A percentile compares a stretch with the other conserved stretches of the same genome.
Conservation (phyloP, 2,888 invertebrate species). For the Adelognathus sp. region DNA sequence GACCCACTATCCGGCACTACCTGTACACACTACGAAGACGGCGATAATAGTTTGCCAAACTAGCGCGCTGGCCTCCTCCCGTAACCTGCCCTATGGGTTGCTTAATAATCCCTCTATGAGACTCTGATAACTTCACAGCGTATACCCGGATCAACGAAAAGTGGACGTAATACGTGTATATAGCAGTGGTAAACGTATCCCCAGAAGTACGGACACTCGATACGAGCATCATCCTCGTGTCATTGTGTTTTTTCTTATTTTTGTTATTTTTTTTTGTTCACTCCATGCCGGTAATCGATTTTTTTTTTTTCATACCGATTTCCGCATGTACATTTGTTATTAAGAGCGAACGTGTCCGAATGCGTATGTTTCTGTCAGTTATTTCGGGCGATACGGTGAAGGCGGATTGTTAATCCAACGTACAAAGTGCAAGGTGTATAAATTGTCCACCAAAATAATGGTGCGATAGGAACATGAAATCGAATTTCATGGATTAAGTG, state of each 20-base stretch:
- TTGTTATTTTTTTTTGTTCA: conserved; percentile 13
- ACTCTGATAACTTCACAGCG: conserved; percentile 78
- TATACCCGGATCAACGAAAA: conserved; percentile 63
- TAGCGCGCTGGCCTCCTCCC: conserved; percentile 78
- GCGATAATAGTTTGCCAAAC: conserved; percentile 81
- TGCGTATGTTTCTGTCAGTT: too few species aligned
- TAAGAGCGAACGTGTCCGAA: too few species aligned
- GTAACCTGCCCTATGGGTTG: conserved; percentile 80
- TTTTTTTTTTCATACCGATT: background rate
- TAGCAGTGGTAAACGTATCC: conserved; percentile 28
- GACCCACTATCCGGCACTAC: conserved; percentile 72
- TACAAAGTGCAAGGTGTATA: too few species aligned
- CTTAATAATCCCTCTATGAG: conserved; percentile 80
- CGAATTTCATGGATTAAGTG: too few species aligned
- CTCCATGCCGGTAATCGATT: too few species aligned
- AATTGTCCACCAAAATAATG: too few species aligned
- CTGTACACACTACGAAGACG: conserved; percentile 78
- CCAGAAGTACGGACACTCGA: conserved; percentile 33
- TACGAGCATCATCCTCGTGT: conserved; percentile 8
- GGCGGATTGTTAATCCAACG: too few species aligned
- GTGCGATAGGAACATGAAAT: too few species aligned
- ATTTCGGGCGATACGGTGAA: too few species aligned
- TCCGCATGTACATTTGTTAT: too few species aligned
- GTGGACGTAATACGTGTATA: conserved; percentile 55
- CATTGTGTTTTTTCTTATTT: conserved; percentile 9